Evolutionary conservation across 1,140 invertebrate genomes (phyloP).

Genomic region (Ceratoteleas bidentatus): DNA sequence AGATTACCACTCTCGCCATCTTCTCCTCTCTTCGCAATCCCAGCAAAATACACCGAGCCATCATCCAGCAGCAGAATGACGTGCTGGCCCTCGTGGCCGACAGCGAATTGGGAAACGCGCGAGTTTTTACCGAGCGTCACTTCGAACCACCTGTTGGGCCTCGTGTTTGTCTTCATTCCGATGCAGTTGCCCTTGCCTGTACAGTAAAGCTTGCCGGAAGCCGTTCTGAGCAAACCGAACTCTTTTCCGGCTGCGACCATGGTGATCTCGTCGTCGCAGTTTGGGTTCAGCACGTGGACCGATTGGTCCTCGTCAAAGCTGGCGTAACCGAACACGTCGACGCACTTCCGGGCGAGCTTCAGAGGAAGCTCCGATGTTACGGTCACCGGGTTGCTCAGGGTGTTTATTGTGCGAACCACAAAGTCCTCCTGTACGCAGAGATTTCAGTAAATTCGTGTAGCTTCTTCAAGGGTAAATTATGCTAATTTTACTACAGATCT

Average conservation of each 20-base stretch:
- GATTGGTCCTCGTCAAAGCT: conserved; percentile 86
- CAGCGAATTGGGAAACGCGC: conserved; percentile 89
- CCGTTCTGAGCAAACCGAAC: conserved; percentile 90
- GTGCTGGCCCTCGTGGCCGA: conserved; percentile 86
- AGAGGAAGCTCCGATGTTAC: conserved; percentile 87
- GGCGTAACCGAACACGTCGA: conserved; percentile 88
- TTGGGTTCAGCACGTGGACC: conserved; percentile 81
- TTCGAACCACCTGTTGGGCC: conserved; percentile 88
- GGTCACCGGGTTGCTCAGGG: conserved; percentile 83
- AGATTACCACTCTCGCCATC: conserved; percentile 89
- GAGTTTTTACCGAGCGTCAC: conserved; percentile 88
- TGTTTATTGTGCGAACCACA: conserved; percentile 89
- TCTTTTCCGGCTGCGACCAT: conserved; percentile 90
- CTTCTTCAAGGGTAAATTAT: conserved; percentile 15
- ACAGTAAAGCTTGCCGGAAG: conserved; percentile 90
- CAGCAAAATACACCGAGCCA: conserved; percentile 93
- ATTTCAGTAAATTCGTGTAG: neutral
- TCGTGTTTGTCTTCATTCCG: conserved; percentile 86
- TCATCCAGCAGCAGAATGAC: conserved; percentile 94
- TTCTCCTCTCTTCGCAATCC: conserved; percentile 94
- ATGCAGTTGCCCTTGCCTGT: conserved; percentile 89
- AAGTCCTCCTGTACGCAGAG: conserved; percentile 86
- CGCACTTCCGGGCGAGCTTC: conserved; percentile 89
- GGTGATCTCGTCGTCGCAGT: conserved; percentile 87
- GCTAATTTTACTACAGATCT: no score